phyloP scores from a whole-genome alignment of 2,113 vertebrate species.

The Antennarius striatus region DNA sequence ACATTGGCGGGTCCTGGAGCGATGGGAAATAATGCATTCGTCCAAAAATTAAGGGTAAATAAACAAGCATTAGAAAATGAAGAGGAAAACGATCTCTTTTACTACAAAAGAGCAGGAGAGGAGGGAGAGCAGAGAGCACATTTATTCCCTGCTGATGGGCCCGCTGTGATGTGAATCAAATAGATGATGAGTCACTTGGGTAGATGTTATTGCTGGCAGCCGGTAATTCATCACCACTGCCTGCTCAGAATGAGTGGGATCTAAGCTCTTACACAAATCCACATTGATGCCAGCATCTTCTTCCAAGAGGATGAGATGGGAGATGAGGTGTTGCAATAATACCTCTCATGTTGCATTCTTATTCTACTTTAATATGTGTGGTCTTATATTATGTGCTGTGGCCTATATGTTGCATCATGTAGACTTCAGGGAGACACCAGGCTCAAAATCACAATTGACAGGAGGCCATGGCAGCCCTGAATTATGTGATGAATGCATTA shows the following conservation, averaged over 20 bases:
- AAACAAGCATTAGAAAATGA: slow-evolving; percentile 70
- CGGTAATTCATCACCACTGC: slow-evolving; percentile 65
- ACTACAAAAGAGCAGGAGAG: slow-evolving; percentile 13
- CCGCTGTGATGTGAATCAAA: slow-evolving; percentile 73
- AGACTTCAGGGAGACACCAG: slow-evolving; percentile 84
- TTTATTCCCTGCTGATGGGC: slow-evolving; percentile 67
- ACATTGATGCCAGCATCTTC: slow-evolving; percentile 20
- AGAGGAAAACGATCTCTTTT: slow-evolving; percentile 17
- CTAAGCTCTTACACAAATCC: slow-evolving; percentile 54
- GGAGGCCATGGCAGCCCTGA: slow-evolving; percentile 76
- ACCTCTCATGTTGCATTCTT: slow-evolving; percentile 23
- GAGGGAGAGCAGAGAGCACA: slow-evolving; percentile 56
- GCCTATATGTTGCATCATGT: slow-evolving; percentile 19
- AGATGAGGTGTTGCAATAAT: slow-evolving; percentile 34
- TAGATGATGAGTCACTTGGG: slow-evolving; percentile 76
- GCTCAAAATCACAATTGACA: slow-evolving; percentile 77
- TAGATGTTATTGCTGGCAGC: slow-evolving; percentile 71
- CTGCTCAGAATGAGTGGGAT: slow-evolving; percentile 57
- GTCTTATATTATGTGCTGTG: neutral
- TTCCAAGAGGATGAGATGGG: slow-evolving; percentile 36
- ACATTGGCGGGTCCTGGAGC: slow-evolving; percentile 55
- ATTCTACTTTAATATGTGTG: slow-evolving; percentile 1
- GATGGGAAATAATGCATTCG: slow-evolving; percentile 66
- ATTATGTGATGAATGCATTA: slow-evolving; percentile 46
- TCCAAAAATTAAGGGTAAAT: slow-evolving; percentile 75